Percentiles rank a stretch among this genome's conserved stretches.
Conservation (phyloP, 2,113 vertebrate species). For the Heptranchias perlo region DNA sequence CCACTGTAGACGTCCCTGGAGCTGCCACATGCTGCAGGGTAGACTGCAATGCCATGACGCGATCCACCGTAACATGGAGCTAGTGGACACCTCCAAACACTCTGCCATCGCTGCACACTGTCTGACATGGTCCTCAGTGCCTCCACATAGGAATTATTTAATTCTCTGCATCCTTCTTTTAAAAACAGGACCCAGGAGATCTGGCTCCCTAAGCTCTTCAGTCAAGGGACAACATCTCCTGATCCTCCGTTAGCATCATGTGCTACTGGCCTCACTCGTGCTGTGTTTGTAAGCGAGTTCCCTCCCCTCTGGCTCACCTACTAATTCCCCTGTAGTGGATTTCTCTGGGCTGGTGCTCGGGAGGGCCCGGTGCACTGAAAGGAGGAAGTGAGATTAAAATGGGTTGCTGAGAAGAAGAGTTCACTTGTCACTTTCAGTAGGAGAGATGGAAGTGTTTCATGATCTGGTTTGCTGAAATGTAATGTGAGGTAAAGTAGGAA, state of each 20-base stretch:
- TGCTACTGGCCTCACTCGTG: background rate
- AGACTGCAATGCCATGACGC: too few relatives aligned
- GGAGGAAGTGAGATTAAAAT: background rate
- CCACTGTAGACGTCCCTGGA: too few relatives aligned
- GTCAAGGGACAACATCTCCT: background rate
- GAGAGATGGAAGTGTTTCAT: background rate
- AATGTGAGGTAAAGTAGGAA: background rate
- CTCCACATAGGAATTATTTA: too few relatives aligned
- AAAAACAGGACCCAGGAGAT: background rate
- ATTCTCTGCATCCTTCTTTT: background rate
- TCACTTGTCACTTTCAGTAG: background rate
- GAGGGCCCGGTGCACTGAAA: background rate
- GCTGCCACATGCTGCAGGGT: too few relatives aligned
- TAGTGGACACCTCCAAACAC: too few relatives aligned
- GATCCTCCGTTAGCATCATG: background rate
- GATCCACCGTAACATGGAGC: too few relatives aligned
- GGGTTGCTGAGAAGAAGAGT: background rate
- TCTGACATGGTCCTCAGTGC: too few relatives aligned
- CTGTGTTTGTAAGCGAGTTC: background rate
- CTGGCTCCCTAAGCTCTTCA: background rate
- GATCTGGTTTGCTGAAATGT: background rate
- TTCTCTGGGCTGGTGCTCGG: background rate
- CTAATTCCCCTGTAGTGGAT: background rate
- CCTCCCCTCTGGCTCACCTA: background rate
- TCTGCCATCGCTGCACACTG: too few relatives aligned